Conservation (phyloP, 1,140 invertebrate species). For the Venturia canescens region DNA sequence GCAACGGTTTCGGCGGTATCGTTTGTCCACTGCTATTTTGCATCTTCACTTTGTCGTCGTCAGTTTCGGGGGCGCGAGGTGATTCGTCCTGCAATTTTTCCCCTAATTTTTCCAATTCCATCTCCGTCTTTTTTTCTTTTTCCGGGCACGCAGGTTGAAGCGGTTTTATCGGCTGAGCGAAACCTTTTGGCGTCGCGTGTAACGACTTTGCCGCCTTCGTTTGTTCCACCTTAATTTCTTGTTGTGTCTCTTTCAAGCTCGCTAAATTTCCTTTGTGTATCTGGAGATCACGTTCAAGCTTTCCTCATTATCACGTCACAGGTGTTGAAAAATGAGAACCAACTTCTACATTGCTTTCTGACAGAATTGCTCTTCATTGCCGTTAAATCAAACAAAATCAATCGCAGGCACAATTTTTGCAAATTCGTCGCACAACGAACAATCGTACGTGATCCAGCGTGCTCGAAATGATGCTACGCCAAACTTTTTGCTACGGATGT, state of each 20-base stretch:
- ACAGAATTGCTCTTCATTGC: background rate
- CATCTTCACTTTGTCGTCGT: constrained; percentile 68
- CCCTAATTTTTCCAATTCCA: constrained; percentile 50
- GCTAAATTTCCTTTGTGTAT: constrained; percentile 76
- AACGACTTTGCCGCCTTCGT: constrained; percentile 64
- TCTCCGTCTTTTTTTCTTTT: constrained; percentile 61
- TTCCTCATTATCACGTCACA: constrained; percentile 30
- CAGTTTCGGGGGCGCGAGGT: constrained; percentile 16
- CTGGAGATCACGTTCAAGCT: constrained; percentile 60
- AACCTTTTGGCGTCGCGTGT: constrained; percentile 66
- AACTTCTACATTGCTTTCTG: background rate
- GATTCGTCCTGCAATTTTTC: constrained; percentile 41
- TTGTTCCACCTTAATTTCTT: constrained; percentile 69
- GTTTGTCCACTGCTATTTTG: constrained; percentile 67
- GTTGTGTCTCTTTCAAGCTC: constrained; percentile 71
- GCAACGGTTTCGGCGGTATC: constrained; percentile 86
- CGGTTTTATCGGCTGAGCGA: constrained; percentile 60
- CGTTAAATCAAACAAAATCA: background rate
- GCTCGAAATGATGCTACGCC: too few species aligned
- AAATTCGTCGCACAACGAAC: too few species aligned
- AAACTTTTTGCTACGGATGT: too few species aligned
- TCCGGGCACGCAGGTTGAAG: constrained; percentile 61
- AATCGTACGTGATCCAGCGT: too few species aligned
- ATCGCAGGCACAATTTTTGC: background rate
- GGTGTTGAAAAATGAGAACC: constrained; percentile 7